These are phyloP conservation scores for Ornithorhynchus anatinus DNA, from an alignment of 2,113 vertebrate genomes.

Conservation along the genomic window DNA sequence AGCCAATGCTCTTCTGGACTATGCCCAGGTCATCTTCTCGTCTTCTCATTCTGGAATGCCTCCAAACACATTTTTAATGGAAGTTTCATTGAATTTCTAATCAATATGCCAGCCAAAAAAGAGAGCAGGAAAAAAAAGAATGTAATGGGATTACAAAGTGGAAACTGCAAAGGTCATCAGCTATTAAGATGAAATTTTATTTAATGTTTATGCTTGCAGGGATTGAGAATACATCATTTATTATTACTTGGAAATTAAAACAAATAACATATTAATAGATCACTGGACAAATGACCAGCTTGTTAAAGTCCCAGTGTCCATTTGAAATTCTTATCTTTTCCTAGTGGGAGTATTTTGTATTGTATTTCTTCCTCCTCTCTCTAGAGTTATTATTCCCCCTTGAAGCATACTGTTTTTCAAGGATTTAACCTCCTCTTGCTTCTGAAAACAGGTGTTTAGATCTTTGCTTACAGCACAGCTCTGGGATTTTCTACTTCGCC, in stretches of 20 bases:
- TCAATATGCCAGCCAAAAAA: constrained; percentile 28
- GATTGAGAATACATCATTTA: not conserved
- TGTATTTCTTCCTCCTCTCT: not conserved
- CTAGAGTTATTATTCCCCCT: not conserved
- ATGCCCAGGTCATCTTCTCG: not conserved
- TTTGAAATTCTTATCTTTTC: not conserved
- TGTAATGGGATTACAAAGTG: not conserved
- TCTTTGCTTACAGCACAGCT: constrained; percentile 1
- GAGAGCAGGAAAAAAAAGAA: constrained; percentile 19
- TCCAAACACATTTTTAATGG: constrained; percentile 38
- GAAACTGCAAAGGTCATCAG: not conserved
- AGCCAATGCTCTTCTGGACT: not conserved
- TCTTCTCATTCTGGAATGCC: not conserved
- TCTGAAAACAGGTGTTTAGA: constrained; percentile 18
- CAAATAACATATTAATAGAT: constrained; percentile 29
- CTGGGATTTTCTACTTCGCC: constrained; percentile 2
- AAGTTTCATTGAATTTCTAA: constrained; percentile 48
- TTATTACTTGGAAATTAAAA: constrained; percentile 25
- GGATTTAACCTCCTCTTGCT: not conserved
- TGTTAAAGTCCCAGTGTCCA: not conserved
- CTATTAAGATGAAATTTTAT: not conserved
- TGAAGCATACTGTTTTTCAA: not conserved
- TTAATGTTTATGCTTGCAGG: not conserved
- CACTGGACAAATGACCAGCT: not conserved
- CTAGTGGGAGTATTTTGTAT: not conserved